Evolutionary conservation across 2,797 vertebrate genomes (phyloP).

Genomic region (Loriculus beryllinus): DNA sequence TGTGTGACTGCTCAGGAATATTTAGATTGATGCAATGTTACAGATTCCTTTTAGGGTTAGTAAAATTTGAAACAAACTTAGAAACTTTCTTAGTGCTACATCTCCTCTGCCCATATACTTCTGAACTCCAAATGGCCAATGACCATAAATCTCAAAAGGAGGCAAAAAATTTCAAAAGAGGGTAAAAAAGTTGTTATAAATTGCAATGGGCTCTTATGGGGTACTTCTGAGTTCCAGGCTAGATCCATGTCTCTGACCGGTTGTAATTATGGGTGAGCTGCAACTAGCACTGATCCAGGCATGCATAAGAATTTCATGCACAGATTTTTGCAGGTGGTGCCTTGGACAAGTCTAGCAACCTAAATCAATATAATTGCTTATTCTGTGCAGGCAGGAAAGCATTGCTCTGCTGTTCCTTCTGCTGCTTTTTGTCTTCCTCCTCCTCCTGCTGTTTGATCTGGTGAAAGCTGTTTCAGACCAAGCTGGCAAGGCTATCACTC

Average conservation of each 20-base stretch:
- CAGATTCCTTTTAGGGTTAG: not conserved
- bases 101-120: not conserved
- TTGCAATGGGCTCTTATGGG: not conserved
- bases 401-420: not conserved
- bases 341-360: constrained; percentile 46
- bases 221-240: not conserved
- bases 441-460: constrained; percentile 47
- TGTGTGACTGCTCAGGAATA: not conserved
- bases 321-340: constrained; percentile 62
- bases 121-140: not conserved
- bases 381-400: not conserved
- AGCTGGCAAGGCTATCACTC: constrained; percentile 66
- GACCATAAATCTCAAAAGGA: constrained; percentile 18
- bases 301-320: constrained; percentile 46
- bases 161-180: not conserved
- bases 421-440: not conserved
- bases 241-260: constrained; percentile 29
- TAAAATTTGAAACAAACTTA: not conserved
- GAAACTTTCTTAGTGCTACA: not conserved
- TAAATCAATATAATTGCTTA: constrained; percentile 60
- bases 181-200: not conserved
- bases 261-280: constrained; percentile 62
- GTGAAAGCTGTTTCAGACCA: constrained; percentile 57
- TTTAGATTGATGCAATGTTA: not conserved
- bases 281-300: constrained; percentile 51